phyloP scores from a whole-genome alignment of 2,797 vertebrate species.

The Halcyon chelicuti region DNA sequence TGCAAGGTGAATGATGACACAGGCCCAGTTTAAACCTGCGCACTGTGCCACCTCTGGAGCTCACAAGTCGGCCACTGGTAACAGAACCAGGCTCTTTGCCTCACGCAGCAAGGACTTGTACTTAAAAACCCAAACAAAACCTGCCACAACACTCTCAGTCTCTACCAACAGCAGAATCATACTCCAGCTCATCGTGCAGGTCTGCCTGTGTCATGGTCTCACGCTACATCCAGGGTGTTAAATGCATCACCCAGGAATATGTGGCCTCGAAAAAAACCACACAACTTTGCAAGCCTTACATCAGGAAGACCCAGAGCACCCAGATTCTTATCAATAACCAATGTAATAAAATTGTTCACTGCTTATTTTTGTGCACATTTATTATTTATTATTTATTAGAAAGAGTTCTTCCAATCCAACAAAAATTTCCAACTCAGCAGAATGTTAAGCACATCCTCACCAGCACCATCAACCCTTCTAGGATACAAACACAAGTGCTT shows the following conservation, averaged over 20 bases:
- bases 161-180: background rate
- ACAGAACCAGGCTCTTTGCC: background rate
- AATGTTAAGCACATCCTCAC: background rate
- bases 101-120: background rate
- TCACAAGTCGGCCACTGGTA: background rate
- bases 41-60: background rate
- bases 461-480: background rate
- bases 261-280: background rate
- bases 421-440: background rate
- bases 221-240: background rate
- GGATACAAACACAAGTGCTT: background rate
- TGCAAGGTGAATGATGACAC: background rate
- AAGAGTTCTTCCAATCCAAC: background rate
- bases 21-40: background rate
- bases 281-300: background rate
- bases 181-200: background rate
- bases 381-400: background rate
- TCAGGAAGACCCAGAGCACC: background rate
- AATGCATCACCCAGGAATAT: background rate
- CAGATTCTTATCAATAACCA: background rate
- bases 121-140: background rate
- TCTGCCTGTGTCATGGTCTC: background rate
- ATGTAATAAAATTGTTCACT: background rate
- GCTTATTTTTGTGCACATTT: background rate
- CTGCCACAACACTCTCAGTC: rapidly evolving